Evolutionary conservation across 2,888 invertebrate genomes (phyloP), one percentile per base, ranked within the genome.

Genomic region (Pseudococcus viburni): DNA sequence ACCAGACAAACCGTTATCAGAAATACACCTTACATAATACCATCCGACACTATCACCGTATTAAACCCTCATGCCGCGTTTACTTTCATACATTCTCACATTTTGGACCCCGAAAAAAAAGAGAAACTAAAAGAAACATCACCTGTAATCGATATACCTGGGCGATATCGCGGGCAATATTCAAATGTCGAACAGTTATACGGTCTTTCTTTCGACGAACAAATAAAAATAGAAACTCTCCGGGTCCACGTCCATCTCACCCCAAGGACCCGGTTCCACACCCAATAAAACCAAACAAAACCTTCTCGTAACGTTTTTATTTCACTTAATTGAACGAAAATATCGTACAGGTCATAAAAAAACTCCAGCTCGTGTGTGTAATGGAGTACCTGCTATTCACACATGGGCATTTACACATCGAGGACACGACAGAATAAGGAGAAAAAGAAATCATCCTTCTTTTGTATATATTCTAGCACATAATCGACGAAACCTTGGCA

Each of bases 241-340:
- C 64, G 64, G 26, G 3, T 33, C 26, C 42, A 68, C 26, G 68
- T 11, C 68, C 26, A 15, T 3, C 73, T 7, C 73, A 73, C 7
- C 73, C 17, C 39, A 12, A n/a, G 12, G 11, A 2, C 19, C 22
- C 33, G 4, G 3, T 4, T 83, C 46, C 46, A 83, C 80, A 22
- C 77, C 77, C 77, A 39, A 77, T 77, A 77, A 77, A 77, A 39
- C 15, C 39, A 77, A 77, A 83, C 80, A 83, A 83, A 83, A 83
- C 39, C 46, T 46, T 46, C 46, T 80, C 39, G 77, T 39, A 46
- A 83, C 46, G 80, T 83, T 83, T 73, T 46, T 83, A 83, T 83
- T 46, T 46, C 46, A 46, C 46, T 83, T 83, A 83, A 83, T 83
- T 83, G 80, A 46, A 83, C 42, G 11, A 39, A 73, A 39, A 26